Conservation (phyloP, 2,888 invertebrate species). For the Ennomos quercinarius region DNA sequence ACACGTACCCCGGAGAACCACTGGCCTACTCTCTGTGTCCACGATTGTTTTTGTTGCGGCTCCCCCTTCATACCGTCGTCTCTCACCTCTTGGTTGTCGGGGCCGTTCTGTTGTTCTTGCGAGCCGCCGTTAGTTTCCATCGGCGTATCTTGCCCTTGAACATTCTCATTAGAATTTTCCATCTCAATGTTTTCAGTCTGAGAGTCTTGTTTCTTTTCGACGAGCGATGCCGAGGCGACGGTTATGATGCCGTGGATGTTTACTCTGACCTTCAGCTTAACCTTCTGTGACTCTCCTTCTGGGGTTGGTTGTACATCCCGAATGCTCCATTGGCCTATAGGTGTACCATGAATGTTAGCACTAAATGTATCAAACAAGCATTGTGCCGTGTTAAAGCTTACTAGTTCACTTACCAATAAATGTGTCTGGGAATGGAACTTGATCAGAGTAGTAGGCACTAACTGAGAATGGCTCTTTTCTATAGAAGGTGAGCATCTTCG, state of each 20-base stretch:
- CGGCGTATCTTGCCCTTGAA: slow-evolving; percentile 72
- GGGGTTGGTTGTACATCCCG: slow-evolving; percentile 94
- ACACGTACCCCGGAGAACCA: slow-evolving; percentile 90
- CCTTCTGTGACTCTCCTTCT: slow-evolving; percentile 96
- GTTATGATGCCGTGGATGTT: slow-evolving; percentile 97
- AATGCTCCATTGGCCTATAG: slow-evolving; percentile 89
- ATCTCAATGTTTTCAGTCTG: slow-evolving; percentile 76
- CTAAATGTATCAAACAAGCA: slow-evolving; percentile 1
- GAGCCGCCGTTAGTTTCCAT: slow-evolving; percentile 81
- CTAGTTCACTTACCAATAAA: slow-evolving; percentile 89
- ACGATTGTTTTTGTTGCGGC: slow-evolving; percentile 85
- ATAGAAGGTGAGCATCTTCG: slow-evolving; percentile 97
- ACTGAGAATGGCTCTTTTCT: slow-evolving; percentile 95
- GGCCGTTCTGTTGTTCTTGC: slow-evolving; percentile 76
- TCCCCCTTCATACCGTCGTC: slow-evolving; percentile 75
- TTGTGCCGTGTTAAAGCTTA: neutral
- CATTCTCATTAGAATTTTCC: slow-evolving; percentile 75
- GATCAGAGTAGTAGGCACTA: slow-evolving; percentile 92
- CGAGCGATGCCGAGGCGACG: slow-evolving; percentile 93
- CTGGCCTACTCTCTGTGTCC: slow-evolving; percentile 90
- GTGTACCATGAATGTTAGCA: slow-evolving; percentile 19
- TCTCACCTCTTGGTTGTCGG: slow-evolving; percentile 82
- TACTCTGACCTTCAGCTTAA: slow-evolving; percentile 97
- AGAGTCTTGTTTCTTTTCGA: slow-evolving; percentile 89
- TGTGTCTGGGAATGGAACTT: slow-evolving; percentile 90